Evolutionary conservation across 2,797 vertebrate genomes (phyloP), one percentile per base, ranked within the genome.

Genomic region (Notoglanidium macrostoma): DNA sequence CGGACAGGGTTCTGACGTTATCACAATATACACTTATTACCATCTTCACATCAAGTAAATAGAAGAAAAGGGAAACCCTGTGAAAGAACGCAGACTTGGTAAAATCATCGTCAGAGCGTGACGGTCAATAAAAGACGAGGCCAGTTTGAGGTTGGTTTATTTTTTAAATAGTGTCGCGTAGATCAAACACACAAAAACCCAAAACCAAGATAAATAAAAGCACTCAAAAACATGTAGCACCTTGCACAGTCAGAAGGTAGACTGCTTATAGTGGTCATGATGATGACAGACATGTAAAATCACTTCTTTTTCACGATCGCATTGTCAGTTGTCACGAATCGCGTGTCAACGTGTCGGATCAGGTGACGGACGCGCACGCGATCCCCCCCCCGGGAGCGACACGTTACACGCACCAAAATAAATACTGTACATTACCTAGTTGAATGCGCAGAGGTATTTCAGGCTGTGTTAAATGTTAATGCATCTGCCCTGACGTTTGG

Each of bases 71-170:
- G 9, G 63, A 29, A 12, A 67, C 12, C 3, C 3, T 17, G 5
- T 67, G 26, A 26, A 61, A 61, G 8, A 23, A 61, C 3, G 59
- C 8, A 10, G 59, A 61, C 59, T 26, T 61, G 26, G 26, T 65
- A 65, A 63, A 63, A 61, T 61, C 8, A 10, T 63, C 59, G 35
- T 68, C 6, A 40, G 6, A 35, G 67, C 7, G 5, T n/a, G 23
- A 74, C 1, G 3, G 73, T 15, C 5, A 81, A 40, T 0, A n/a
- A 26, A 6, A 80, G 2, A 40, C 11, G 44, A 83, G 7, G 59
- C 2, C 1, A 12, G 55, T 95, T 95, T 94, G 94, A 92, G 93
- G 94, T 93, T 92, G 89, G 94, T 94, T 94, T 89, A 91, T 93
- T 93, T 49, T 49, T 93, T 92, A 92, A 92, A 93, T 92, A 93